Percentiles rank a stretch among this genome's conserved stretches.
phyloP scores from a whole-genome alignment of 2,797 vertebrate species.

The Varecia variegata region DNA sequence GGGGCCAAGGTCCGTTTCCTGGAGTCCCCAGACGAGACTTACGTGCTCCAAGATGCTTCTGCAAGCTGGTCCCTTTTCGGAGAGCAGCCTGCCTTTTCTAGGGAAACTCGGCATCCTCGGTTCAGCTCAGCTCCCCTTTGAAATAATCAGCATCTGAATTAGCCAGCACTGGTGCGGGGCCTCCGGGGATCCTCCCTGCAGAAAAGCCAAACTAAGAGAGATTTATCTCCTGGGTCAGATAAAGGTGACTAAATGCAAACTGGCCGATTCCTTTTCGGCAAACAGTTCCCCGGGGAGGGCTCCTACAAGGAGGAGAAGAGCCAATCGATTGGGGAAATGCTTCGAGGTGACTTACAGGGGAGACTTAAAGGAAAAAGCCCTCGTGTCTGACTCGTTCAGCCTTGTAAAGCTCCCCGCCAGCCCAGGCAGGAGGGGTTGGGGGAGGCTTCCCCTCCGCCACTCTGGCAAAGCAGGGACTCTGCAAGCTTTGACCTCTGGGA shows the following conservation, averaged over 20 bases:
- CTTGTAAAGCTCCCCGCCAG: neutral
- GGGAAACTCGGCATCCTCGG: neutral
- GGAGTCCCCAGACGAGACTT: neutral
- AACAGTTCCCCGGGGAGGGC: slow-evolving; percentile 59
- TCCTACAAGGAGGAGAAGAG: slow-evolving; percentile 50
- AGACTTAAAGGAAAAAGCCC: slow-evolving; percentile 54
- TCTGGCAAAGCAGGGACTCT: neutral
- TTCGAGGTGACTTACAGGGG: slow-evolving; percentile 65
- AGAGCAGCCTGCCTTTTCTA: neutral
- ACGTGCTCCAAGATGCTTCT: neutral
- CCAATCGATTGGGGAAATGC: slow-evolving; percentile 49
- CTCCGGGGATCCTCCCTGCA: neutral
- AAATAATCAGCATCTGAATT: neutral
- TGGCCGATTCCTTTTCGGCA: slow-evolving; percentile 56
- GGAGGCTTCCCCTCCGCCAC: fast-evolving
- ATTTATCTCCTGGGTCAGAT: slow-evolving; percentile 72
- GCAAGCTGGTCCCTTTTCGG: neutral
- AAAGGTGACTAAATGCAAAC: slow-evolving; percentile 75
- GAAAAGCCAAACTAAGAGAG: neutral
- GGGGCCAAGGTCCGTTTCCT: fast-evolving
- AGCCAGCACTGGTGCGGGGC: neutral
- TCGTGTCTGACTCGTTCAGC: neutral
- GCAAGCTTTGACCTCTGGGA: neutral
- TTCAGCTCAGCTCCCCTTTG: neutral
- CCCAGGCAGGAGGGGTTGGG: neutral